A percentile compares a stretch with the other conserved stretches of the same genome.
Evolutionary conservation across 1,140 invertebrate species (phyloP).

Genomic region (Drosophila tropicalis): DNA sequence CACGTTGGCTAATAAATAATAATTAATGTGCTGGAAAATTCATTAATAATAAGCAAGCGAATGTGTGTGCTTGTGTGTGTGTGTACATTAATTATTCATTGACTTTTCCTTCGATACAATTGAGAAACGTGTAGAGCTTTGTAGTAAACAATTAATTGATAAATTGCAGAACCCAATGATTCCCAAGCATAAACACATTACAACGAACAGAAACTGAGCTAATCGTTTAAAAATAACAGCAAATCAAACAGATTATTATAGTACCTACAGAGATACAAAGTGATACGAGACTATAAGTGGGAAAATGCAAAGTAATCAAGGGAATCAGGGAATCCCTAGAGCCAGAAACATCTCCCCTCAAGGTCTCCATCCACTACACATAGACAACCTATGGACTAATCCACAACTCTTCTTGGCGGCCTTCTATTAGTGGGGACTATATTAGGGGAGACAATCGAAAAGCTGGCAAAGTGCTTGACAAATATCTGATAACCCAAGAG

Average conservation of each 20-base stretch:
- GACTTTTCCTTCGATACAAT: conserved; percentile 31
- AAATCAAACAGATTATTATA: background rate
- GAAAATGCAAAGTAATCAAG: conserved; percentile 29
- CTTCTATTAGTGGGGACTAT: background rate
- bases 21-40: conserved; percentile 67
- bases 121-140: conserved; percentile 53
- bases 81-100: conserved; percentile 60
- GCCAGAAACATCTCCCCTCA: too few species aligned
- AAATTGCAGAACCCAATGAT: conserved; percentile 48
- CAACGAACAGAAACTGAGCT: conserved; percentile 40
- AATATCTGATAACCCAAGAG: conserved; percentile 29
- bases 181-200: conserved; percentile 52
- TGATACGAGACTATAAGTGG: background rate
- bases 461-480: conserved; percentile 18
- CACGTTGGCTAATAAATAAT: conserved; percentile 70
- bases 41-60: conserved; percentile 58
- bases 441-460: background rate
- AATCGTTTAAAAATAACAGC: conserved; percentile 60
- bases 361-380: too few species aligned
- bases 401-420: background rate
- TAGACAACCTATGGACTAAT: too few species aligned
- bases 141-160: conserved; percentile 55
- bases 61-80: conserved; percentile 5
- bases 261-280: conserved; percentile 15
- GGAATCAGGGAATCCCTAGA: conserved; percentile 24